Evolutionary conservation across 2,797 vertebrate species (phyloP).

Genomic region (Pipistrellus kuhlii): DNA sequence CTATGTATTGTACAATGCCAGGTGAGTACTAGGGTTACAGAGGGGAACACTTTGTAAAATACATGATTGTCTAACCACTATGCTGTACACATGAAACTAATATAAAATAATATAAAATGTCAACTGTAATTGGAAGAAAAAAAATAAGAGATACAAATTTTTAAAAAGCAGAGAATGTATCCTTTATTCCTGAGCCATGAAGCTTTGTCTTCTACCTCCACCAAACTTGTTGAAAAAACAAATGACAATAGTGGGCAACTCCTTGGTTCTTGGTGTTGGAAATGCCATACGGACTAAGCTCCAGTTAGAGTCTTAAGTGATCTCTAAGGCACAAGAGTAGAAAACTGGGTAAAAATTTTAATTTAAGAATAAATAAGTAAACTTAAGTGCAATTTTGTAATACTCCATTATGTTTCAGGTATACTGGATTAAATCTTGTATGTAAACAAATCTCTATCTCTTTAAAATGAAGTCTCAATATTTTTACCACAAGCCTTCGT

Average conservation of each 20-base stretch:
- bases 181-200: not conserved
- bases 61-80: not conserved
- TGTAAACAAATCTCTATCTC: not conserved
- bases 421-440: not conserved
- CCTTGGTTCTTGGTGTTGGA: not conserved
- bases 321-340: not conserved
- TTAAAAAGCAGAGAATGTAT: not conserved
- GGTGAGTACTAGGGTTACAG: not conserved
- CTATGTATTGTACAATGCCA: not conserved
- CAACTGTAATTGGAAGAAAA: not conserved
- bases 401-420: not conserved
- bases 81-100: not conserved
- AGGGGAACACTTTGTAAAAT: not conserved
- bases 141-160: not conserved
- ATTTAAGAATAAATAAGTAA: not conserved
- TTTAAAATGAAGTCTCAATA: not conserved
- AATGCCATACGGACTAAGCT: not conserved
- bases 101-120: not conserved
- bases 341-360: not conserved
- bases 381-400: not conserved
- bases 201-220: rapidly evolving
- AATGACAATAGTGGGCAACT: not conserved
- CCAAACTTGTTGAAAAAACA: not conserved
- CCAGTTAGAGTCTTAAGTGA: not conserved
- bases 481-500: not conserved